These are phyloP conservation scores for Drosophila putrida DNA, from an alignment of 2,888 invertebrate genomes.

Conservation along the genomic window DNA sequence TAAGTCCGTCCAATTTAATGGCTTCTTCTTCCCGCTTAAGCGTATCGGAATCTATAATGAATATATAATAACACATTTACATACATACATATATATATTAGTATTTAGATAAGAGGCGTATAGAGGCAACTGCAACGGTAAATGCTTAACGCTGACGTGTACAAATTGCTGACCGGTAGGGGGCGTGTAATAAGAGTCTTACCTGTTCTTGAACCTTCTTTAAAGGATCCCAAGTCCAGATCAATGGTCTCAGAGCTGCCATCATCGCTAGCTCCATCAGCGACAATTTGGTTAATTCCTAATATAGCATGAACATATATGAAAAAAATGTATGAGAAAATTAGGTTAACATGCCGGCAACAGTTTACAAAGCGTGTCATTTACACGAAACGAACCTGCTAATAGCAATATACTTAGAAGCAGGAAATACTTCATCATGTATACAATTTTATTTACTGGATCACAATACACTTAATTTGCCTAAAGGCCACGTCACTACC, in stretches of 20 bases:
- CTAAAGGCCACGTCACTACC: conserved; percentile 69
- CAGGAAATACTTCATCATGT: conserved; percentile 81
- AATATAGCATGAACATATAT: background rate
- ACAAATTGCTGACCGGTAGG: conserved; percentile 34
- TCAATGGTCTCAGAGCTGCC: conserved; percentile 88
- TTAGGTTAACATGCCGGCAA: conserved; percentile 68
- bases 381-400: conserved; percentile 71
- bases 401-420: conserved; percentile 81
- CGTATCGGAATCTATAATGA: conserved; percentile 92
- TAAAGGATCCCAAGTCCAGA: conserved; percentile 92
- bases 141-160: conserved; percentile 74
- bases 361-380: conserved; percentile 34
- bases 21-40: conserved; percentile 97
- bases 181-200: conserved; percentile 50
- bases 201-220: conserved; percentile 96
- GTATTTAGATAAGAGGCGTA: conserved; percentile 39
- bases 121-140: conserved; percentile 34
- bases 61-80: background rate
- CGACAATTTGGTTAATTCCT: conserved; percentile 82
- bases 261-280: conserved; percentile 62
- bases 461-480: conserved; percentile 28
- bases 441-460: conserved; percentile 25
- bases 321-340: conserved; percentile 20
- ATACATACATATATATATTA: conserved; percentile 8
- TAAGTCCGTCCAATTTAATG: conserved; percentile 97